Evolutionary conservation across 2,888 invertebrate genomes (phyloP).

Genomic region (Hyppa rectilinea): DNA sequence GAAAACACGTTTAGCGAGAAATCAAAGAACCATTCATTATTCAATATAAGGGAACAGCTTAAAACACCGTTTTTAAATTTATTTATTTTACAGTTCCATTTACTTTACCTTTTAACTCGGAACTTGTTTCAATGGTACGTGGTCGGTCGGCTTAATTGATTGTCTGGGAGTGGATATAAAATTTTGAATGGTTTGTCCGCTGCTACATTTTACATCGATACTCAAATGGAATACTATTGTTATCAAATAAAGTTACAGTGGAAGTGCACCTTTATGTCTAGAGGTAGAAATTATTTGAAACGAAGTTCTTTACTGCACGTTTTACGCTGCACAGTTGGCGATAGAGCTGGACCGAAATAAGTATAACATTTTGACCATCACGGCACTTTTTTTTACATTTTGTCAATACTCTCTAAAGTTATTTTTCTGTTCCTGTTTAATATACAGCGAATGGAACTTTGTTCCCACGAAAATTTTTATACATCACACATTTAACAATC

Average conservation of each 20-base stretch:
- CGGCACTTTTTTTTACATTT: too few species aligned
- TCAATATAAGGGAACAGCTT: conserved; percentile 37
- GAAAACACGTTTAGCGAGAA: conserved; percentile 49
- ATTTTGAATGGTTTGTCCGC: conserved; percentile 3
- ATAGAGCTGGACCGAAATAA: too few species aligned
- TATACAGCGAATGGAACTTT: too few species aligned
- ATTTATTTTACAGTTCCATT: conserved; percentile 38
- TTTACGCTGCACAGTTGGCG: too few species aligned
- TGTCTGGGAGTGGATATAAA: conserved; percentile 20
- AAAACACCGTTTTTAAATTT: conserved; percentile 41
- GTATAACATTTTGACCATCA: too few species aligned
- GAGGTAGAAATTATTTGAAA: too few species aligned
- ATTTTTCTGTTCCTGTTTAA: too few species aligned
- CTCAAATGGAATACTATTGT: conserved; percentile 4
- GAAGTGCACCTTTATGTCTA: too few species aligned
- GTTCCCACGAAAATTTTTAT: too few species aligned
- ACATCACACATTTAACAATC: background rate
- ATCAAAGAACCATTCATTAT: conserved; percentile 45
- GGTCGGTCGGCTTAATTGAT: conserved; percentile 16
- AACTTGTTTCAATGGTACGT: conserved; percentile 6
- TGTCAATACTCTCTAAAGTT: too few species aligned
- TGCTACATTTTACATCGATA: background rate
- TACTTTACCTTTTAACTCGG: conserved; percentile 29
- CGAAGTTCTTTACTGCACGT: too few species aligned
- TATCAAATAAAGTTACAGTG: background rate